Percentiles rank a stretch among this genome's conserved stretches.
Evolutionary conservation across 2,888 invertebrate species (phyloP).

Genomic region (Hydroisotoma schaefferi): DNA sequence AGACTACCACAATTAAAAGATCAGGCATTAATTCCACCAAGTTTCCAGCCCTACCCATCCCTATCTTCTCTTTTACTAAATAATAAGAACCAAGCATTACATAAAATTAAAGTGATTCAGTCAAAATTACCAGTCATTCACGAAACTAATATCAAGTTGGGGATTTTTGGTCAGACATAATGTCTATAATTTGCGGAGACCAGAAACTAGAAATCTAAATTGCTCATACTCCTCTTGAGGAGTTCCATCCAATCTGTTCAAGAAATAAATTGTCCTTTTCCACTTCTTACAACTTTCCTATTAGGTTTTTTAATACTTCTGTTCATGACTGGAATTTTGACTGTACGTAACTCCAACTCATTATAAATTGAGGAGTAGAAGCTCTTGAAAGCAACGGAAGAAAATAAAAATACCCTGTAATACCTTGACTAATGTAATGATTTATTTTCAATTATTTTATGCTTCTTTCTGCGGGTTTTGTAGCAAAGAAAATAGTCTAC

Average conservation of each 20-base stretch:
- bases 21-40: constrained; percentile 22
- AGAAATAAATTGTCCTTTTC: constrained; percentile 7
- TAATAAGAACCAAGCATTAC: constrained; percentile 24
- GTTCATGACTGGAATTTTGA: no score
- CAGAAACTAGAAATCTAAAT: constrained; percentile 22
- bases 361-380: no score
- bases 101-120: constrained; percentile 38
- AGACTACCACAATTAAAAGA: constrained; percentile 38
- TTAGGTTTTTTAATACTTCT: no score
- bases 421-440: no score
- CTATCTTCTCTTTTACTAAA: constrained; percentile 11
- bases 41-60: constrained; percentile 18
- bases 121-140: constrained; percentile 41
- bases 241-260: neutral
- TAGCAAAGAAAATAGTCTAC: no score
- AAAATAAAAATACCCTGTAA: no score
- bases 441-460: no score
- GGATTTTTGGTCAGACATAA: constrained; percentile 32
- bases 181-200: constrained; percentile 40
- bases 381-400: no score
- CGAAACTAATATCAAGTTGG: constrained; percentile 38
- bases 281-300: neutral
- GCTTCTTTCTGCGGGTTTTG: no score
- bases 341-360: no score
- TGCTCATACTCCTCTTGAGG: constrained; percentile 4